Conservation (phyloP, 2,797 vertebrate genomes). For the Crotalus adamanteus region DNA sequence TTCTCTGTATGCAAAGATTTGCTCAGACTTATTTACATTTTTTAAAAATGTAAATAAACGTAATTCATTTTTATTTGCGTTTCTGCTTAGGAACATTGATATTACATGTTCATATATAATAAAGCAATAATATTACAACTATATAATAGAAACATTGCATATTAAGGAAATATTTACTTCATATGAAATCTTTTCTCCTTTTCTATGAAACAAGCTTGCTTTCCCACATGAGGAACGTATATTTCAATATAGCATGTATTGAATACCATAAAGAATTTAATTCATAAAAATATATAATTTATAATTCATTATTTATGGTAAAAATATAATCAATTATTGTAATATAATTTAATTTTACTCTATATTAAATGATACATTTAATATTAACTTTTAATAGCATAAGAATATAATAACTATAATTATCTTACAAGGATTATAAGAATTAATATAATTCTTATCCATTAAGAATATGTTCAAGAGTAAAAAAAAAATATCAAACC, state of each 20-base stretch:
- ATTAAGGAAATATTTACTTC: constrained; percentile 41
- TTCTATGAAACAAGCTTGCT: constrained; percentile 49
- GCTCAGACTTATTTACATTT: not conserved
- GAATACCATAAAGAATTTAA: not conserved
- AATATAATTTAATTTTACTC: not conserved
- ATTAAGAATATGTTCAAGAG: constrained; percentile 32
- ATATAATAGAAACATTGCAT: not conserved
- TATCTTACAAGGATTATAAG: not conserved
- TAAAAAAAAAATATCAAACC: constrained; percentile 39
- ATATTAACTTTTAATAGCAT: not conserved
- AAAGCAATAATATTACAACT: not conserved
- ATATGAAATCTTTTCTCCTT: constrained; percentile 34
- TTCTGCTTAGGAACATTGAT: not conserved
- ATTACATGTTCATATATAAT: not conserved
- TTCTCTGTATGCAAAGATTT: not conserved
- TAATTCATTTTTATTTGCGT: not conserved
- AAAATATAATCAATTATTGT: not conserved
- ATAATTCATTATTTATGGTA: not conserved
- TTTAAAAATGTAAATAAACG: not conserved
- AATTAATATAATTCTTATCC: not conserved
- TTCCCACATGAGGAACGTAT: constrained; percentile 25
- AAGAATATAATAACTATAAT: not conserved
- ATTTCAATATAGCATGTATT: not conserved
- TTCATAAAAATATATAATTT: not conserved
- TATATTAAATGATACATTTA: not conserved